Conservation (phyloP, 2,797 vertebrate genomes). For the Acanthopagrus latus region DNA sequence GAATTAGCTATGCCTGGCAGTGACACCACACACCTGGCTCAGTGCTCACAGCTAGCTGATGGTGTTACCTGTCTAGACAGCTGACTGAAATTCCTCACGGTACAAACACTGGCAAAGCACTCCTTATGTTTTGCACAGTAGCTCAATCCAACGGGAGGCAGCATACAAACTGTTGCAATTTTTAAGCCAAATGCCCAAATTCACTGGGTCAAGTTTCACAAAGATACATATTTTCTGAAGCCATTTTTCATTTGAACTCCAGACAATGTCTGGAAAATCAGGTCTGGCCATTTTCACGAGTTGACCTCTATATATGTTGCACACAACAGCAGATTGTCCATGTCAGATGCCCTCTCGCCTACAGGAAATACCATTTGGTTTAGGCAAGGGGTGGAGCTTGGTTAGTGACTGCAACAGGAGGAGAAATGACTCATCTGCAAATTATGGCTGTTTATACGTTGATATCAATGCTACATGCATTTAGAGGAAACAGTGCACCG, state of each 20-base stretch:
- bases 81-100: not conserved
- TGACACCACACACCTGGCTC: not conserved
- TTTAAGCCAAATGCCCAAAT: not conserved
- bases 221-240: not conserved
- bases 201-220: not conserved
- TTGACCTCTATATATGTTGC: too few relatives aligned
- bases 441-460: too few relatives aligned
- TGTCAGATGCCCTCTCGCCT: too few relatives aligned
- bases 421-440: too few relatives aligned
- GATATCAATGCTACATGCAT: too few relatives aligned
- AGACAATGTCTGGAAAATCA: too few relatives aligned
- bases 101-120: not conserved
- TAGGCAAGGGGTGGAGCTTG: too few relatives aligned
- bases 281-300: too few relatives aligned
- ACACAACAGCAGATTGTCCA: too few relatives aligned
- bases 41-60: not conserved
- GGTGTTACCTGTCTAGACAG: not conserved
- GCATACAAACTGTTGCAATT: not conserved
- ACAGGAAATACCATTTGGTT: too few relatives aligned
- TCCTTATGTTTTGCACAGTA: not conserved
- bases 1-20: not conserved
- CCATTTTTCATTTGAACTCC: not conserved
- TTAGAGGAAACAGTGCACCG: too few relatives aligned
- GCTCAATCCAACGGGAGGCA: not conserved
- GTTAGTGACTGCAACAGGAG: too few relatives aligned